Evolutionary conservation across 2,113 vertebrate genomes (phyloP), one percentile per base, ranked within the genome.

Genomic region (Pachycephala philippinensis): DNA sequence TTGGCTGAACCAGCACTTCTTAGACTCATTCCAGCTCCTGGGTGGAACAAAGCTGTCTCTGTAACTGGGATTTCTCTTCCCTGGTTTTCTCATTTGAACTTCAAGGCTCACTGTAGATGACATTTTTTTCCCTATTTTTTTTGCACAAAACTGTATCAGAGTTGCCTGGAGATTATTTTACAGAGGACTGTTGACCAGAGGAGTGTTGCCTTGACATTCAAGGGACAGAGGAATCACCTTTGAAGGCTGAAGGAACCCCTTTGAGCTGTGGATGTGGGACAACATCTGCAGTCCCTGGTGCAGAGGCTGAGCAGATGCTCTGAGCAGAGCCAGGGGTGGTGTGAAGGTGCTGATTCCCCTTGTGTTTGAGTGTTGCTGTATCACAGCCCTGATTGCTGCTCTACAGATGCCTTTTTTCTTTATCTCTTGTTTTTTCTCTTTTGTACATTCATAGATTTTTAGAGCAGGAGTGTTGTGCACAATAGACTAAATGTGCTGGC

Each of bases 61-160:
- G 50, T 30, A 53, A 19, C 12, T 85, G n/a, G 12, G 30, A 22
- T 84, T 77, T 52, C 14, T 72, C 24, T 4, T 50, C 11, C 71
- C 47, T 39, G 24, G 5, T 50, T 92, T 64, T 40, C n/a, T 57
- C 24, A 22, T 63, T 61, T 78, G 30, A 56, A 47, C 65, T 88
- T 49, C 40, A 63, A 23, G 17, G 24, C 5, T 89, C 5, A 6
- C 39, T 68, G 10, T 35, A 82, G 56, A 28, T 44, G 11, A 83
- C 5, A 0, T 27, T 42, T 70, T 50, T 53, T 13, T 6, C 2
- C 22, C 0, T 9, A 33, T 37, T 31, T 35, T 21, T 37, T 18
- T 22, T 4, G 0, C 5, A 40, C 30, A 19, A 54, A 76, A 61
- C 54, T 40, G 7, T 16, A 24, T 8, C 45, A 64, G 44, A 24